Conservation (phyloP, 1,140 invertebrate species). For the Meloidogyne floridensis region DNA sequence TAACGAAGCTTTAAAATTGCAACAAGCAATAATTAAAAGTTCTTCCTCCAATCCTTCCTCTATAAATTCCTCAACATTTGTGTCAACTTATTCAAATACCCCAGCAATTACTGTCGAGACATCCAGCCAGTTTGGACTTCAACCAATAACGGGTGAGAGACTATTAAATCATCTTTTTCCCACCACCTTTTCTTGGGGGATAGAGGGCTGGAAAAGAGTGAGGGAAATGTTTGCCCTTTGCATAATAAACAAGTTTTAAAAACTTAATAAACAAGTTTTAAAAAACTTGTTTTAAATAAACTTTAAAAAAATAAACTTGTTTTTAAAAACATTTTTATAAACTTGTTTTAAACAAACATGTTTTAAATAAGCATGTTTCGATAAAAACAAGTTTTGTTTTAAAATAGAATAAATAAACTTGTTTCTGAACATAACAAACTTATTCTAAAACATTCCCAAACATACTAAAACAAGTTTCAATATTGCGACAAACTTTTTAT, state of each 20-base stretch:
- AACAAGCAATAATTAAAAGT: not conserved
- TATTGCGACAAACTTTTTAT: too few relatives aligned
- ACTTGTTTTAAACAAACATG: too few relatives aligned
- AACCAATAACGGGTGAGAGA: not conserved
- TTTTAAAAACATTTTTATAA: too few relatives aligned
- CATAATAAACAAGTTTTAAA: not conserved
- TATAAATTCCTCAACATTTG: not conserved
- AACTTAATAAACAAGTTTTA: too few relatives aligned
- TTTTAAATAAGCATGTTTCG: too few relatives aligned
- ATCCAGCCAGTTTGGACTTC: not conserved
- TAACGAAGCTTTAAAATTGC: not conserved
- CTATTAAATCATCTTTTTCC: not conserved
- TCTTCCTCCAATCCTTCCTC: not conserved
- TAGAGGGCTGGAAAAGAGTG: not conserved
- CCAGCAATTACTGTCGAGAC: slow-evolving; percentile 2
- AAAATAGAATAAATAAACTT: too few relatives aligned
- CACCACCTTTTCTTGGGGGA: not conserved
- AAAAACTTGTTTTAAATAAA: too few relatives aligned
- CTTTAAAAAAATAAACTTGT: too few relatives aligned
- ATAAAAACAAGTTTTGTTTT: too few relatives aligned
- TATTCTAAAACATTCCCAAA: too few relatives aligned
- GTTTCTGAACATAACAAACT: too few relatives aligned
- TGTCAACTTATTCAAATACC: not conserved
- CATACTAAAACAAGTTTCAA: too few relatives aligned
- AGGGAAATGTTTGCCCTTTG: not conserved